Base-by-base conservation (phyloP, 2,797 vertebrate species). In the Lophotriccus pileatus region DNA sequence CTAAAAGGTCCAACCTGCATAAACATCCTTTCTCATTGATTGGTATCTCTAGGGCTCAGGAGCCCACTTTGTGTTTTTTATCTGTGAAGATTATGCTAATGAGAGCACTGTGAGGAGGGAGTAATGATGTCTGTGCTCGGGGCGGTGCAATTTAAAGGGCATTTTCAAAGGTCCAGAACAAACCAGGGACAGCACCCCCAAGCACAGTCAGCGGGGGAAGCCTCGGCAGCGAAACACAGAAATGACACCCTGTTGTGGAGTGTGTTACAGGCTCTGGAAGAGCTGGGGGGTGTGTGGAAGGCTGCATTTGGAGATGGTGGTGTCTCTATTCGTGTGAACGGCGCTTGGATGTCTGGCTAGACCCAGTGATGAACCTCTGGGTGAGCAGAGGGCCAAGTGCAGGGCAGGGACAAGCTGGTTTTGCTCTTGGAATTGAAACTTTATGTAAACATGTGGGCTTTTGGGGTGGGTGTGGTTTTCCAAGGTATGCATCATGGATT, bases 271-370 rank as follows among this genome's bases (percentile, higher is more conserved):
- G 14, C 46, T 69, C 17, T 30, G 43, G 32, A 69, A 24, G 20
- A 49, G 20, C 13, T 4, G 34, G 10, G 41, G n/a, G 32, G 32
- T 53, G 44, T 17, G 36, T 75, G 55, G n/a, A 37, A 34, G 60
- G 59, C 39, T 88, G 59, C 0, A 0, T 24, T 43, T 0, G 7
- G 56, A 50, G 55, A 18, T 43, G 21, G 12, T 20, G 0, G 0
- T 72, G 11, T 46, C 68, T 50, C 52, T 21, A 6, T 0, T 66
- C 2, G 6, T 52, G 4, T 5, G 59, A 34, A 27, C 0, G 5
- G 43, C 3, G 2, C 27, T 23, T 0, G 5, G n/a, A 19, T 7
- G 8, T 52, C 25, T 32, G 6, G 5, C 18, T 28, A 4, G 36
- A 41, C 20, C 16, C 8, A 4, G 2, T 21, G 12, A 22, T 0